These are phyloP conservation scores for Pseudochirops corinnae DNA, from an alignment of 2,797 vertebrate species.

Conservation along the genomic window DNA sequence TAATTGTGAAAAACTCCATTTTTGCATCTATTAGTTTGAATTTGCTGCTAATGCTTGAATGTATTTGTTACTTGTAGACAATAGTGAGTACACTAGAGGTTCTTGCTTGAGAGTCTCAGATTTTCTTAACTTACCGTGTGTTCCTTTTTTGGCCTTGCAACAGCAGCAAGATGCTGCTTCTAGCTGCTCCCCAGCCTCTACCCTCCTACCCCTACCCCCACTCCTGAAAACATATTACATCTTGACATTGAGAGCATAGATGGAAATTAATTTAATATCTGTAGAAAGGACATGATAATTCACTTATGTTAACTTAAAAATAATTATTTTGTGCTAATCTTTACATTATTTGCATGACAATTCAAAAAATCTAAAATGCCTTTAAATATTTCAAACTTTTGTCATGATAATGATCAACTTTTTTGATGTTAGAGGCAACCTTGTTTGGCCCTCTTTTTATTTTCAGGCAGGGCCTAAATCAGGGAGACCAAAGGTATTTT, in stretches of 20 bases:
- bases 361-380: neutral
- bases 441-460: neutral
- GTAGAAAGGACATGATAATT: neutral
- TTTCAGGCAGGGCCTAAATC: neutral
- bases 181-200: too few relatives aligned
- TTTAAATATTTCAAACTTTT: neutral
- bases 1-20: slow-evolving; percentile 7
- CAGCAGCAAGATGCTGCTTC: neutral
- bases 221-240: neutral
- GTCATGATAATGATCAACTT: neutral
- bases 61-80: neutral
- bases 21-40: neutral
- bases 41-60: neutral
- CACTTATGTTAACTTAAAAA: neutral
- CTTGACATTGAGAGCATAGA: neutral
- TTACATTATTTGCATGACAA: neutral
- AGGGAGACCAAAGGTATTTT: neutral
- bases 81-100: neutral
- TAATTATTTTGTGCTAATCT: neutral
- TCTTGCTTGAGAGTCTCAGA: neutral
- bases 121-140: neutral
- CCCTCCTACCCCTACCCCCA: too few relatives aligned
- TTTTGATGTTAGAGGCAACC: neutral
- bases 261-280: neutral
- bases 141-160: neutral